Conservation (phyloP, 92 coral and sea anemone species). For the Palythoa caribaeorum region DNA sequence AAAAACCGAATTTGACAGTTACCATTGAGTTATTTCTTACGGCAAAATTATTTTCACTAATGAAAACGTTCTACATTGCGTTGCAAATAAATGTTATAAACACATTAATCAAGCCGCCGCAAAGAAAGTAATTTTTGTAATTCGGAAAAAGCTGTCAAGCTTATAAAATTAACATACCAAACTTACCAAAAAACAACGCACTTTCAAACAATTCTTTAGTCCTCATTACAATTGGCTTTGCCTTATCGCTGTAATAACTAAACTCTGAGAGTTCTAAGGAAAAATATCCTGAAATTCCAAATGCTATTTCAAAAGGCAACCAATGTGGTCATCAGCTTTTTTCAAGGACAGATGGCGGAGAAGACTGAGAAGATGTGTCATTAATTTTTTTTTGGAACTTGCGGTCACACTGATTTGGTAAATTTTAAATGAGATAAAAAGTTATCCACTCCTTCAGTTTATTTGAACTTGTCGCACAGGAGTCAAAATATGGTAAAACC, state of each 20-base stretch:
- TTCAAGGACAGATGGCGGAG: constrained; percentile 1
- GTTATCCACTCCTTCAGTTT: neutral
- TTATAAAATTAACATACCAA: neutral
- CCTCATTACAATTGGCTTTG: neutral
- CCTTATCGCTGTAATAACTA: neutral
- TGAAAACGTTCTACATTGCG: too few species aligned
- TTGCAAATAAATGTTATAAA: too few species aligned
- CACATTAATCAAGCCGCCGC: too few species aligned
- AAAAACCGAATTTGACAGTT: too few species aligned
- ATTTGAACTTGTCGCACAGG: neutral
- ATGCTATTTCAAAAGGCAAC: neutral
- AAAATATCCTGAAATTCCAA: neutral
- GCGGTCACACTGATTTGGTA: neutral
- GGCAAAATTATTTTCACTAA: too few species aligned
- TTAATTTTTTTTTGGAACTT: neutral
- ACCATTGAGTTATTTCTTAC: too few species aligned
- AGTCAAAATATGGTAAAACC: neutral
- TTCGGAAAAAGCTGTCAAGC: too few species aligned
- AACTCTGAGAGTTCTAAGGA: neutral
- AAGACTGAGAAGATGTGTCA: neutral
- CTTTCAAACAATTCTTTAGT: neutral
- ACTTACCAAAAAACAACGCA: neutral
- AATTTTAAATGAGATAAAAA: constrained; percentile 5
- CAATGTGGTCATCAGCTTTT: neutral
- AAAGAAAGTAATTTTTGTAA: too few species aligned